Evolutionary conservation across 2,113 vertebrate species (phyloP), one percentile per base, ranked within the genome.

Genomic region (Pachyramphus minor): DNA sequence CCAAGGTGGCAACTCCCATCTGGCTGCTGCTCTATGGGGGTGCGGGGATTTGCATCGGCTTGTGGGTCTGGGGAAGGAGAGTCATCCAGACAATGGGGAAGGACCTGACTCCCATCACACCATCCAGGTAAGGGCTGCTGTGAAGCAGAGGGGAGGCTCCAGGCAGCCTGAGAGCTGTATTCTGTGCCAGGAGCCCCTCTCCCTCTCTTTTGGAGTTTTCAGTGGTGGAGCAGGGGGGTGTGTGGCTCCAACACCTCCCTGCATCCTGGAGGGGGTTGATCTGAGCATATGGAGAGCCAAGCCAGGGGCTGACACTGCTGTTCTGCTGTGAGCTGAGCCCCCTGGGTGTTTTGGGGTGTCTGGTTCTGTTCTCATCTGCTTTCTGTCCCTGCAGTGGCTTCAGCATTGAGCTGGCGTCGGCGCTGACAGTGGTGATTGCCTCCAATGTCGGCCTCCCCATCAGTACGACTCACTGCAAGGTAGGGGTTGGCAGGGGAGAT

Each of bases 401-500:
- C 98, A 99, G 99, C 96, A 99, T 99, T 23, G 99, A 99, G 93
- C 95, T 99, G 85, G 98, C 99, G 0, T 99, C 99, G 37, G 99
- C 99, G 3, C 76, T 99, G 81, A 99, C 99, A 0, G 99, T 99
- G 58, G 98, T 99, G 21, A 98, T 99, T 5, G 99, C 99, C 3
- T 99, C 99, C 52, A 99, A 99, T 8, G 91, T 99, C 1, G 99
- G 99, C 27, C 99, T 99, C 82, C 99, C 99, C 56, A 98, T 99
- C 97, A 99, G 99, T 95, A 99, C 99, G 2, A 99, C 99, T 12
- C 99, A 99, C 92, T 99, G 99, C 97, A 99, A 99, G 98, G 99
- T 99, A 98, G 94, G 97, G 53, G 42, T 18, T 10, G 37, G 31
- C 1, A 1, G 35, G 28, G 49, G 42, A 8, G 5, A 1, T 4